Base-by-base conservation (phyloP, 1,140 invertebrate species). In the Tetramorium parvispinum region DNA sequence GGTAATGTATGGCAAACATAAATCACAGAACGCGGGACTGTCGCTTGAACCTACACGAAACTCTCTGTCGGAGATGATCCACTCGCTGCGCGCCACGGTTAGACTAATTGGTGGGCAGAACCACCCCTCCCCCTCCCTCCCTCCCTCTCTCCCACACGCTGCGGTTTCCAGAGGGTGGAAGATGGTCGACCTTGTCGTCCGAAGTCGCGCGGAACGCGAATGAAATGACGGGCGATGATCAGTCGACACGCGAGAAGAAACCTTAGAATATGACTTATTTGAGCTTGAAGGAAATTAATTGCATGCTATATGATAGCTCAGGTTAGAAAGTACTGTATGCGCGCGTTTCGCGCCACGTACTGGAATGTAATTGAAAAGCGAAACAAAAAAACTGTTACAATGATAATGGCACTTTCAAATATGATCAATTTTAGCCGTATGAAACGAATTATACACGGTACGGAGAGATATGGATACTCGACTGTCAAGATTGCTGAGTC, bases 1-100 rank as follows among this genome's bases (percentile, higher is more conserved):
- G 89, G 91, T 95, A 95, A 95, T 95, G 92, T 95, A 95, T 94
- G 94, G 93, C 94, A 94, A 94, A 94, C 93, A 94, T 94, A 95
- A 95, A 95, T 95, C 94, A 95, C 93, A 53, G 86, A 92, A 88
- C 91, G 91, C 89, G 89, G 87, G 89, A 92, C 87, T 89, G 88
- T 89, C 90, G 91, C 88, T 89, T 88, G 86, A 92, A 94, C 87
- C 91, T 89, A 91, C 92, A 89, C 87, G 90, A 91, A 93, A 93
- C 90, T 92, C 91, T 89, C 90, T 89, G 86, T 88, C 88, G 88
- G 88, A 93, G 93, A 93, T 93, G 93, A 94, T 94, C 92, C 93
- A 89, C 85, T 91, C 88, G 79, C 65, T 66, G 78, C 53, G 82
- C 46, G 88, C 88, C 86, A 89, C 91, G 87, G 91, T 89, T 92